Percentiles rank a stretch among this genome's conserved stretches.
Evolutionary conservation across 2,797 vertebrate species (phyloP).

Genomic region (Molossus molossus): DNA sequence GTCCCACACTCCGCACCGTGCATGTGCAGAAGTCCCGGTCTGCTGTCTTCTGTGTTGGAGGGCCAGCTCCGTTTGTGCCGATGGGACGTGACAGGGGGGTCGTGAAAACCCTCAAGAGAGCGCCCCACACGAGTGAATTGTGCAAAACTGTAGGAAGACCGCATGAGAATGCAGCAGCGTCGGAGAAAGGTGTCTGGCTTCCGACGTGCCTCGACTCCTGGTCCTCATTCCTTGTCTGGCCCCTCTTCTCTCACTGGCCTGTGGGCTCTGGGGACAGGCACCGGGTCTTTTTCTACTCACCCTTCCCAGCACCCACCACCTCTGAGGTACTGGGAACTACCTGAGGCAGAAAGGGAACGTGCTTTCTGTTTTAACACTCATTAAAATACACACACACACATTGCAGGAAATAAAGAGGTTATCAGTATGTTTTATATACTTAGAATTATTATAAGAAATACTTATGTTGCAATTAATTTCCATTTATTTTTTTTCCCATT

Average conservation of each 20-base stretch:
- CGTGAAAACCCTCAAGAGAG: too few relatives aligned
- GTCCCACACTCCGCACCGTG: neutral
- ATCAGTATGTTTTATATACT: neutral
- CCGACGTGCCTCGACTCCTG: accelerated
- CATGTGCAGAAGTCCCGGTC: too few relatives aligned
- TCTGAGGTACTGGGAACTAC: neutral
- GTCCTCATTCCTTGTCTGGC: neutral
- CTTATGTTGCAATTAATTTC: neutral
- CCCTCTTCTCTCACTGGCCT: neutral
- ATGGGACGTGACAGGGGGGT: too few relatives aligned
- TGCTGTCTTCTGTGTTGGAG: too few relatives aligned
- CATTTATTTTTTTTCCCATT: too few relatives aligned
- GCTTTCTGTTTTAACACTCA: neutral
- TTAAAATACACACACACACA: neutral
- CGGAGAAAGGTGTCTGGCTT: neutral
- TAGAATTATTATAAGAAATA: neutral
- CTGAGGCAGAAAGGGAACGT: neutral
- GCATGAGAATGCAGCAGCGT: neutral
- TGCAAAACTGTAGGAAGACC: neutral
- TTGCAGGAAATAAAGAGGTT: neutral
- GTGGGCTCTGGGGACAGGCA: neutral
- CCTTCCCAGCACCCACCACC: neutral
- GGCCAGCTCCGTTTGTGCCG: too few relatives aligned
- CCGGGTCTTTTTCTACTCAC: accelerated
- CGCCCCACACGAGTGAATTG: too few relatives aligned